Evolutionary conservation across 2,797 vertebrate species (phyloP).

Genomic region (Xenops minutus): DNA sequence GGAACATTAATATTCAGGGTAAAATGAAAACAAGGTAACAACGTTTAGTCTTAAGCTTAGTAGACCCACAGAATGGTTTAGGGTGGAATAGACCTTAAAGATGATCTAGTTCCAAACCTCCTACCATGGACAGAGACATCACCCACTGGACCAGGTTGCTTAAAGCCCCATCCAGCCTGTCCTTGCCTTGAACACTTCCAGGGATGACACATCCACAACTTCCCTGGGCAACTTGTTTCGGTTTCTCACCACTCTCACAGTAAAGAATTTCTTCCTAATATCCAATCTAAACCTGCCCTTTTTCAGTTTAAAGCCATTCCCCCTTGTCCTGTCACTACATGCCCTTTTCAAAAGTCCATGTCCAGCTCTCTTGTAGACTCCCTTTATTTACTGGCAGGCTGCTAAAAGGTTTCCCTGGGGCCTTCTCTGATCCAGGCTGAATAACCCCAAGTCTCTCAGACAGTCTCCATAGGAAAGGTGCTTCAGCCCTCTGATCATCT

Average conservation of each 20-base stretch:
- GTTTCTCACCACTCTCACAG: background rate
- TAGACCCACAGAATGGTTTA: background rate
- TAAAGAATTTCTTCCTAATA: background rate
- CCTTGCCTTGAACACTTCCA: background rate
- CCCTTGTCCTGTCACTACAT: background rate
- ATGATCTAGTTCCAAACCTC: background rate
- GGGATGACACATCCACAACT: no score
- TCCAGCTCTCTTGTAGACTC: background rate
- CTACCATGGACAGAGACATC: background rate
- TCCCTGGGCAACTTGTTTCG: background rate
- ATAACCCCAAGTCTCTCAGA: background rate
- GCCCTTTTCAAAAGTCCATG: background rate
- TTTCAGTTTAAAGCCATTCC: background rate
- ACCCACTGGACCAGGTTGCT: background rate
- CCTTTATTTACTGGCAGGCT: background rate
- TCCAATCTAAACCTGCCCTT: background rate
- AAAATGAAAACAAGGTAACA: background rate
- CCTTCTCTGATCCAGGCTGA: background rate
- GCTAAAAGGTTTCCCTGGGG: background rate
- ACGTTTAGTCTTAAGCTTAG: background rate
- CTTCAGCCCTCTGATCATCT: background rate
- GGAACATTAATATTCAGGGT: background rate
- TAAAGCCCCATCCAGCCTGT: background rate
- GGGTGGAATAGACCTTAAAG: background rate
- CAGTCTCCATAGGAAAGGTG: background rate